Conservation (phyloP, 2,888 invertebrate genomes). For the Chaetoderma sp. region DNA sequence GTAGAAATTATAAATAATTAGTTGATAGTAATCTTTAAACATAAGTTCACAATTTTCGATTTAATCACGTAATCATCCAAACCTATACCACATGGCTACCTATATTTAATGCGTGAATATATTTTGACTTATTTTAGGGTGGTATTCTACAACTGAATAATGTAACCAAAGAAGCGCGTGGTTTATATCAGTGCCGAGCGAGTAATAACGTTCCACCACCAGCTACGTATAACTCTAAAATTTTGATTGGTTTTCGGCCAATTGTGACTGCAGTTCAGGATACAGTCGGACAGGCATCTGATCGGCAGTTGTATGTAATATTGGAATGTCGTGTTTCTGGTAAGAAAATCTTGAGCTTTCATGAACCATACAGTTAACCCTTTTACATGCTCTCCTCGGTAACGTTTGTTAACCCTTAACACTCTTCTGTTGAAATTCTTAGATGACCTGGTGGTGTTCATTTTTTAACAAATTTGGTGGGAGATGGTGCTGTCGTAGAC, state of each 20-base stretch:
- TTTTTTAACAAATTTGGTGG: too few relatives aligned
- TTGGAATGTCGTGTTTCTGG: slow-evolving; percentile 65
- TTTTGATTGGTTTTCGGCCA: slow-evolving; percentile 62
- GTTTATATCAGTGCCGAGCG: slow-evolving; percentile 67
- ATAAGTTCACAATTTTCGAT: too few relatives aligned
- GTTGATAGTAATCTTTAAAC: too few relatives aligned
- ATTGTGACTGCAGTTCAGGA: slow-evolving; percentile 57
- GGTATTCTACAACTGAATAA: slow-evolving; percentile 40
- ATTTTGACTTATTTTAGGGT: slow-evolving; percentile 42
- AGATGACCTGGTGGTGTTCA: too few relatives aligned
- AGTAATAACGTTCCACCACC: slow-evolving; percentile 67
- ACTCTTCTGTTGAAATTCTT: too few relatives aligned
- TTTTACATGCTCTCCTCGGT: not conserved
- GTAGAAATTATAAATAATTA: too few relatives aligned
- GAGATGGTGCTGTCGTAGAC: too few relatives aligned
- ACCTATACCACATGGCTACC: too few relatives aligned
- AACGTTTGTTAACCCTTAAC: too few relatives aligned
- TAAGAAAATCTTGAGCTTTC: too few relatives aligned
- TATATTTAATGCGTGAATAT: not conserved
- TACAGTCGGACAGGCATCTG: slow-evolving; percentile 66
- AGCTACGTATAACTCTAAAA: slow-evolving; percentile 58
- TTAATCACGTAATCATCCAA: too few relatives aligned
- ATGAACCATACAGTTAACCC: not conserved
- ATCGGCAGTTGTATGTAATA: slow-evolving; percentile 59
- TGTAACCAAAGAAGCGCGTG: slow-evolving; percentile 52